phyloP scores from a whole-genome alignment of 2,888 invertebrate species.

The Pharmacophagus antenor region DNA sequence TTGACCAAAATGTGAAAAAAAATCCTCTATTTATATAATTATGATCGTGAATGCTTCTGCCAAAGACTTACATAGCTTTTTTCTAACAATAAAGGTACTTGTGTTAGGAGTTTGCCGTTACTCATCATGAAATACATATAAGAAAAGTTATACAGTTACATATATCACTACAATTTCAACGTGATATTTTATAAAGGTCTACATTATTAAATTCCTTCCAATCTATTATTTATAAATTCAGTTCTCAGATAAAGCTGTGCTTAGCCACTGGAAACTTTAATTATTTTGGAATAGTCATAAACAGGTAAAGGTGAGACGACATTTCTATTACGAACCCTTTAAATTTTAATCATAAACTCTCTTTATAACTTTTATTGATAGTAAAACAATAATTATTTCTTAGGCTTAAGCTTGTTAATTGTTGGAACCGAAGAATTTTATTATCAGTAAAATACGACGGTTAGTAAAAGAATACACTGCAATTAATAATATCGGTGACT shows the following conservation, averaged over 20 bases:
- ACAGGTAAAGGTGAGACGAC: conserved; percentile 11
- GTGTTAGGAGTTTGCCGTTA: too few relatives aligned
- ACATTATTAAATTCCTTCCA: neutral
- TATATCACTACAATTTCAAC: neutral
- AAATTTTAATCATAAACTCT: conserved; percentile 16
- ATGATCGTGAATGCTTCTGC: too few relatives aligned
- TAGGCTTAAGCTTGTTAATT: neutral
- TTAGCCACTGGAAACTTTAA: neutral
- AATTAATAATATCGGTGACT: neutral
- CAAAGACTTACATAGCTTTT: too few relatives aligned
- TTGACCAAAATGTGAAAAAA: too few relatives aligned
- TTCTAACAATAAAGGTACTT: too few relatives aligned
- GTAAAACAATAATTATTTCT: neutral
- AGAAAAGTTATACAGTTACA: too few relatives aligned
- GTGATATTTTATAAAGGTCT: neutral
- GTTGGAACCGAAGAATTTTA: neutral
- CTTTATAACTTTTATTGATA: conserved; percentile 10
- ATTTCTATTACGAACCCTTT: conserved; percentile 16
- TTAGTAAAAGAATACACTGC: neutral
- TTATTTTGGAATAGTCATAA: conserved; percentile 8
- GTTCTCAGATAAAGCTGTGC: neutral
- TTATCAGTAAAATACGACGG: neutral
- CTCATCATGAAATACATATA: too few relatives aligned
- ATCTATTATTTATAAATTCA: neutral
- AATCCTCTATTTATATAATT: too few relatives aligned